These are phyloP conservation scores for Chrysotoxum bicinctum DNA, from an alignment of 2,888 invertebrate genomes.

Conservation along the genomic window DNA sequence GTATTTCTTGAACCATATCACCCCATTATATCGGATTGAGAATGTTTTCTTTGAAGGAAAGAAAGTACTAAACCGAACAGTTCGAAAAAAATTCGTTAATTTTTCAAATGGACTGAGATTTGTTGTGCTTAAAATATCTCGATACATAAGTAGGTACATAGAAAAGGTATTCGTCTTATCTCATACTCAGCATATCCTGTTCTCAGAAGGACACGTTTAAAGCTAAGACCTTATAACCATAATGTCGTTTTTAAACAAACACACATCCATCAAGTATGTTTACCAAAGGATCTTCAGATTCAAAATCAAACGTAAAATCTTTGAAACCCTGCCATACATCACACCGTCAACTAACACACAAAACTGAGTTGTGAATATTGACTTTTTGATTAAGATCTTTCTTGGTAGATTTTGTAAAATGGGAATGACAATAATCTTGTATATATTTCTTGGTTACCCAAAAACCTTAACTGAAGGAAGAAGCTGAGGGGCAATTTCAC, in stretches of 20 bases:
- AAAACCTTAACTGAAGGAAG: background rate
- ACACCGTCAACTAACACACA: background rate
- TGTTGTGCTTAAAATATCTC: too few species aligned
- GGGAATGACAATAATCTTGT: constrained; percentile 46
- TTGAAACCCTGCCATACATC: background rate
- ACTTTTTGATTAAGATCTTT: constrained; percentile 60
- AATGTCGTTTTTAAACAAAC: constrained; percentile 28
- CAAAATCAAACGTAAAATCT: background rate
- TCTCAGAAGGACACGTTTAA: background rate
- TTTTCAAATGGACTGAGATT: too few species aligned
- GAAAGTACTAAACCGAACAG: too few species aligned
- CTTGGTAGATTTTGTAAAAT: background rate
- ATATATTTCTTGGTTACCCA: background rate
- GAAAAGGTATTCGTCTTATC: background rate
- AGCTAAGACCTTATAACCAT: constrained; percentile 25
- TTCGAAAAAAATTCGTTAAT: too few species aligned
- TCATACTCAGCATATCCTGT: background rate
- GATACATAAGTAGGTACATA: too few species aligned
- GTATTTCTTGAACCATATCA: too few species aligned
- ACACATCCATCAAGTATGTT: constrained; percentile 58
- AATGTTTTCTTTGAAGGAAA: too few species aligned
- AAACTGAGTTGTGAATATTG: constrained; percentile 39
- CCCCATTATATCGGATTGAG: too few species aligned
- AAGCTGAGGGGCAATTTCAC: background rate
- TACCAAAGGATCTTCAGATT: constrained; percentile 21